Base-by-base conservation (phyloP, 2,797 vertebrate species). In the Leucoraja ocellata region DNA sequence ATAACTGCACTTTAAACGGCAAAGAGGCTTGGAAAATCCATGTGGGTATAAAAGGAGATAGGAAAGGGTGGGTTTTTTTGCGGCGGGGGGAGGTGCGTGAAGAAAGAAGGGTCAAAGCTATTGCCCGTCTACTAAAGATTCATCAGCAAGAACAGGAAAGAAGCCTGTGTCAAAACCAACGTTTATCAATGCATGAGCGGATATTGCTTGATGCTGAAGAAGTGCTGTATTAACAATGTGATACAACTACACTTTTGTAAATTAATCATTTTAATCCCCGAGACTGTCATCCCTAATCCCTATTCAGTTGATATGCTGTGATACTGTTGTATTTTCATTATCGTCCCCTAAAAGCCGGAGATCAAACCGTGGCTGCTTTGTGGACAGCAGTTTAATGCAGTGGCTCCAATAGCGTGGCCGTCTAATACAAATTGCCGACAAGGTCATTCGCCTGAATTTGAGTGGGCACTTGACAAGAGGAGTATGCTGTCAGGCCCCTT, bases 231-330 rank as follows among this genome's bases (percentile, higher is more conserved):
- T 76, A 92, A 92, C 68, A 92, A 92, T 23, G 11, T 54, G 68
- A 76, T 54, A 28, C 21, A 54, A 76, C 71, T 25, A 54, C 23
- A 46, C 71, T 92, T 46, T 92, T 92, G 90, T 92, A 92, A 92
- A 92, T 92, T 92, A 92, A 92, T 92, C 71, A 74, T 92, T 92
- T 92, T 92, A 92, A 92, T 92, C 90, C 90, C 13, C 73, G 76
- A 76, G 73, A n/a, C 39, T 74, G 73, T 92, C 90, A 92, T 76
- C 73, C 90, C 71, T 74, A 92, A 92, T 92, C 73, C 90, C 71
- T 14, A 76, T 74, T 92, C 71, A 92, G 71, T 92, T 73, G 90
- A 92, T 76, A 92, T 58, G 46, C 90, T 23, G 23, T 46, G 39
- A 54, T 92, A 92, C 71, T 74, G 68, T 92, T 92, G 90, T 92